These are phyloP conservation scores for Sebastes nivosus DNA, from an alignment of 2,797 vertebrate species.

Conservation along the genomic window DNA sequence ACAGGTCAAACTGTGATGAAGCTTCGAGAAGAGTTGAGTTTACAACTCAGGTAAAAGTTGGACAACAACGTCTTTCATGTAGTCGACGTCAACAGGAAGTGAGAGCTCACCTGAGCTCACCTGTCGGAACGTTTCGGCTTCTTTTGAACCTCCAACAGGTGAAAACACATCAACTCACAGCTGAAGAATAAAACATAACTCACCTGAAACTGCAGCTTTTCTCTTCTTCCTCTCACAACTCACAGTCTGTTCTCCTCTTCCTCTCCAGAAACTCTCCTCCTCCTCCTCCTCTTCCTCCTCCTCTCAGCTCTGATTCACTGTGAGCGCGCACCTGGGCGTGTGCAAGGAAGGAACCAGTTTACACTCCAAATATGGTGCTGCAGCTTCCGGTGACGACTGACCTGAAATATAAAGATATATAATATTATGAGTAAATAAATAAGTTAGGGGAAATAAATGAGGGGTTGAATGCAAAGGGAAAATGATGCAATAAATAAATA, in stretches of 20 bases:
- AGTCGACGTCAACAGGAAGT: neutral
- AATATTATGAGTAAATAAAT: no score
- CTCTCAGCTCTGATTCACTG: neutral
- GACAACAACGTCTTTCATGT: neutral
- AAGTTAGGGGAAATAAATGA: no score
- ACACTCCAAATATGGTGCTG: slow-evolving; percentile 24
- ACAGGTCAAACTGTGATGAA: no score
- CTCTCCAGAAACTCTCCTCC: neutral
- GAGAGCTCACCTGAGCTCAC: neutral
- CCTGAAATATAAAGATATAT: neutral
- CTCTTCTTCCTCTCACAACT: no score
- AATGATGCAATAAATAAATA: no score
- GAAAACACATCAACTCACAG: no score
- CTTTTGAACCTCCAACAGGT: neutral
- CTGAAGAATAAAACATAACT: neutral
- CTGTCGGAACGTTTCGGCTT: neutral
- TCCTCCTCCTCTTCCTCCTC: neutral
- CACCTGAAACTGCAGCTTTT: neutral
- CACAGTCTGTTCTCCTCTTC: neutral
- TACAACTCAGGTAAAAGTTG: no score
- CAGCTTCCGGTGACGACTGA: neutral
- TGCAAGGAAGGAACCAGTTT: neutral
- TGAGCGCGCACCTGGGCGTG: neutral
- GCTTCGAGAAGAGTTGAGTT: no score
- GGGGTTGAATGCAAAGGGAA: no score